A percentile compares a stretch with the other conserved stretches of the same genome.
Conservation (phyloP, 2,797 vertebrate species). For the Lepilemur septentrionalis region DNA sequence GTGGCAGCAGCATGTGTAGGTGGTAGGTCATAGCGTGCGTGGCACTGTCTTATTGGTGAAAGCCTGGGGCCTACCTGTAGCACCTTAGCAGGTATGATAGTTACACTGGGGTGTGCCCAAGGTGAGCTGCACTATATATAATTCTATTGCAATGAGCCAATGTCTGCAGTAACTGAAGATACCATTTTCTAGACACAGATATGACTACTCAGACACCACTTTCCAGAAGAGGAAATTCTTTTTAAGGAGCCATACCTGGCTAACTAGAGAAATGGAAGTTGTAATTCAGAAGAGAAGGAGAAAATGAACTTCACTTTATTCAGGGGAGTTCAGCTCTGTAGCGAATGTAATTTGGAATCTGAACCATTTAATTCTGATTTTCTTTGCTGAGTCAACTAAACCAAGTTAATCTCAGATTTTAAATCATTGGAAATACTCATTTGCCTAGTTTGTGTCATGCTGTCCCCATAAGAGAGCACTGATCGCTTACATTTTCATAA, state of each 20-base stretch:
- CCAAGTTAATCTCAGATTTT: conserved; percentile 5
- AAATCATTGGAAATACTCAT: conserved; percentile 26
- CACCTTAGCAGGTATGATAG: neutral
- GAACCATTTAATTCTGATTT: conserved; percentile 45
- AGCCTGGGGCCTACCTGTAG: neutral
- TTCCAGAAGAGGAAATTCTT: conserved; percentile 28
- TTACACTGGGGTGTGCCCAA: neutral
- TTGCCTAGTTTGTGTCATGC: neutral
- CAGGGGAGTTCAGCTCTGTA: neutral
- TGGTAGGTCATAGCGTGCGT: neutral
- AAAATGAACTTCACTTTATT: conserved; percentile 13
- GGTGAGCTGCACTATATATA: neutral
- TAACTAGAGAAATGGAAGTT: neutral
- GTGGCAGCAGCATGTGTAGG: neutral
- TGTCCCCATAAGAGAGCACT: neutral
- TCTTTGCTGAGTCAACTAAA: conserved; percentile 23
- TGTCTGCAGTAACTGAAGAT: neutral
- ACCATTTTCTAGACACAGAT: neutral
- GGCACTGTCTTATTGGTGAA: neutral
- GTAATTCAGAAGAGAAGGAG: conserved; percentile 16
- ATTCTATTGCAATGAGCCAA: neutral
- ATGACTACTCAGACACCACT: neutral
- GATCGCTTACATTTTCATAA: neutral
- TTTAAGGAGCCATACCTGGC: conserved; percentile 30
- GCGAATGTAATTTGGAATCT: conserved; percentile 40